Base-by-base conservation (phyloP, 1,140 invertebrate genomes). In the Leptopilina clavipes region DNA sequence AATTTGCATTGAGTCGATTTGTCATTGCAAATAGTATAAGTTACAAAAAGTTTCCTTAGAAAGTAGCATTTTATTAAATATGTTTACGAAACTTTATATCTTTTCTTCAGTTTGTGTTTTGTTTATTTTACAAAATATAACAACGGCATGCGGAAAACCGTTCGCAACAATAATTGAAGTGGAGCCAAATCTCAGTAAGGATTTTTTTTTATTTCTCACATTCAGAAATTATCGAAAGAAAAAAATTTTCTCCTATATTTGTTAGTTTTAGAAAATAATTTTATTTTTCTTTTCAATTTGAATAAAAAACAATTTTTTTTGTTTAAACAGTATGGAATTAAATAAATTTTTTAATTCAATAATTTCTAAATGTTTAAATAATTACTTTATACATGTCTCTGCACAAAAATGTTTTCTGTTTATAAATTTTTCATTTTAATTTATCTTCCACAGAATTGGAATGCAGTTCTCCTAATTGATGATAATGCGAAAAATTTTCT, bases 1-100 rank as follows among this genome's bases (percentile, higher is more conserved):
- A 1, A 31, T 65, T 31, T 65, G 19, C 19, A 65, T 65, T 65
- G 14, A 65, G 56, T 65, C 22, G 14, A 22, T 65, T 65, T 65
- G 2, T 9, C 14, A 11, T 65, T 65, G 22, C 56, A 52, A 52
- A 52, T 31, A 65, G 22, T 56, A n/a, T 31, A 31, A 31, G 12
- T 65, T n/a, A 65, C 25, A 31, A 6, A 17, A 52, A 52, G 14
- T 65, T 65, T 31, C 59, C 59, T 65, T 5, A 40, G 7, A 40
- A 40, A 40, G 9, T 8, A 8, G 0, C 37, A 40, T 40, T 37
- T n/a, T 31, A 10, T n/a, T 25, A 6, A 65, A 65, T 5, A 31
- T 37, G 14, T 65, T 14, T 31, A 5, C 25, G 2, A 12, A 6
- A 14, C 5, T 31, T 65, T 65, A n/a, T 31, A 8, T 6, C 22